These are phyloP conservation scores for Scaeva pyrastri DNA, from an alignment of 2,888 invertebrate species.

Conservation along the genomic window DNA sequence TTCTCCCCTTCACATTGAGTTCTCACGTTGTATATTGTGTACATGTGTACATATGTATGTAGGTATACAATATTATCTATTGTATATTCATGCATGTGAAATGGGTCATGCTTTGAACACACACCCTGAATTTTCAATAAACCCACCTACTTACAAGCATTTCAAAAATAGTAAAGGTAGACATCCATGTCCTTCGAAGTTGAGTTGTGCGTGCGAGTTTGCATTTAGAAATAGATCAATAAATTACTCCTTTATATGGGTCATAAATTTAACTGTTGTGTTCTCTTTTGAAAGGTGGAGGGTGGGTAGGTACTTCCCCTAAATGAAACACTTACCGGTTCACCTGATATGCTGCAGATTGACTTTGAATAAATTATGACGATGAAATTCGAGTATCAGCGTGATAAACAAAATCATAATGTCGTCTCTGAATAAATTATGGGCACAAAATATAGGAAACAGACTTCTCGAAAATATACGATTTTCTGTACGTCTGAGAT, in stretches of 20 bases:
- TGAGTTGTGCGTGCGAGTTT: slow-evolving; percentile 47
- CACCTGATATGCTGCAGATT: slow-evolving; percentile 57
- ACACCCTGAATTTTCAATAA: slow-evolving; percentile 55
- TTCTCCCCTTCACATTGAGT: not conserved
- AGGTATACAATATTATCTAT: no score
- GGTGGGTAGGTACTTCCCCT: not conserved
- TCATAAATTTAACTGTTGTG: slow-evolving; percentile 51
- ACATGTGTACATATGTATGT: no score
- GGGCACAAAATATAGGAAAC: not conserved
- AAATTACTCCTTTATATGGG: slow-evolving; percentile 34
- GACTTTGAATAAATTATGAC: slow-evolving; percentile 46
- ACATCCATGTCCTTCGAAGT: slow-evolving; percentile 27
- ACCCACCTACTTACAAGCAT: not conserved
- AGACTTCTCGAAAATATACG: not conserved
- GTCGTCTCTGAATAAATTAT: slow-evolving; percentile 13
- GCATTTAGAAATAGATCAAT: slow-evolving; percentile 42
- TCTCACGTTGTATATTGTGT: not conserved
- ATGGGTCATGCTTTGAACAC: slow-evolving; percentile 54
- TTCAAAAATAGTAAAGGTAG: slow-evolving; percentile 3
- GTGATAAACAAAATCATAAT: slow-evolving; percentile 7
- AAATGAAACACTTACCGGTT: slow-evolving; percentile 28
- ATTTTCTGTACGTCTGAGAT: not conserved
- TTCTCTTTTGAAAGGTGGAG: not conserved
- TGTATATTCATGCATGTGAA: not conserved
- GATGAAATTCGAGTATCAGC: not conserved